Evolutionary conservation across 2,113 vertebrate genomes (phyloP), one percentile per base, ranked within the genome.

Genomic region (Seriola aureovittata): DNA sequence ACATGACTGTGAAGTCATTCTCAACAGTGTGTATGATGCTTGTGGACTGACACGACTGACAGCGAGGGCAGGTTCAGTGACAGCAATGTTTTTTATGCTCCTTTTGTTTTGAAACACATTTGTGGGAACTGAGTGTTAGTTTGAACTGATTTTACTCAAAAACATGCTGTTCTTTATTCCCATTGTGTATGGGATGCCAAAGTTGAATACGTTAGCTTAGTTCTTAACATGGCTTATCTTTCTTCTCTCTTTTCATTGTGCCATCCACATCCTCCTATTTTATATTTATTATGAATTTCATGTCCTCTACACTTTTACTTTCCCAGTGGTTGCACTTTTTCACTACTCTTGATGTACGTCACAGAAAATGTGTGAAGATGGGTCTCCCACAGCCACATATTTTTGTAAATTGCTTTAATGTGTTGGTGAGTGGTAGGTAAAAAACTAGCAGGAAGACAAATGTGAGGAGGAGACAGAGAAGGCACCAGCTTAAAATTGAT

Each of bases 1-100:
- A 89, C 84, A 80, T 44, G 69, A 69, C 78, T 85, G 74, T 84
- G 73, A 88, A 90, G 80, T 85, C 0, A 4, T 68, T 84, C 73
- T 84, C 71, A 77, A 68, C 72, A 68, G 68, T 69, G 72, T 25
- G 60, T 19, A 63, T 38, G 66, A 85, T 10, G 64, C 71, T 75
- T 5, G 17, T 4, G 2, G 72, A 81, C 75, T 74, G 77, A 86
- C 66, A 62, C 34, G 4, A 63, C 76, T 88, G 86, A 88, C 87
- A 91, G 55, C 25, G 10, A 78, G 42, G 73, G 79, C 76, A 71
- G 52, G 73, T 64, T 65, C 17, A 16, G 58, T 76, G 68, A 85
- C 58, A 80, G 64, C 38, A 36, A 54, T 14, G 71, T 52, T 71
- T 80, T 71, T 60, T 71, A 62, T 50, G 74, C 69, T 52, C 60